Conservation (phyloP, 2,888 invertebrate genomes). For the Agrochola lota region DNA sequence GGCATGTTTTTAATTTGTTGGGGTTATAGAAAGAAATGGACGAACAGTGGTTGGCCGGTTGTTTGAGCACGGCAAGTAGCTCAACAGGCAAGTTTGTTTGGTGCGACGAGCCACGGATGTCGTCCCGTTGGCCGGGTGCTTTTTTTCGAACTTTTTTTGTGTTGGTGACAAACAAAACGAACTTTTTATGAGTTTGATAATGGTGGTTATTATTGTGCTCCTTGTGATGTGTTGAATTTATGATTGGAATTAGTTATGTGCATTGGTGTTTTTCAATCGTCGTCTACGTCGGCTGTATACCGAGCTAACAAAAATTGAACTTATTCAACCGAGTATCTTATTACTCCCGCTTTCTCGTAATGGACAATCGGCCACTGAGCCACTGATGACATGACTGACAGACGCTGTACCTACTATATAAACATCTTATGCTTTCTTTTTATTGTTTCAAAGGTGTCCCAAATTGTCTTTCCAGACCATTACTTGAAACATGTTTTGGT, state of each 20-base stretch:
- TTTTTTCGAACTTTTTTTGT: conserved; percentile 82
- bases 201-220: conserved; percentile 79
- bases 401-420: conserved; percentile 24
- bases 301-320: conserved; percentile 78
- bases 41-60: conserved; percentile 73
- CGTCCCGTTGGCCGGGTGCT: conserved; percentile 79
- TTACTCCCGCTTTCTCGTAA: conserved; percentile 76
- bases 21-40: conserved; percentile 80
- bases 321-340: conserved; percentile 74
- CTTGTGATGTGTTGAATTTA: conserved; percentile 70
- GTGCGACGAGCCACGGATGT: conserved; percentile 82
- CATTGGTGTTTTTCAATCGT: conserved; percentile 65
- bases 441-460: conserved; percentile 19
- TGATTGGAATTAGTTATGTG: conserved; percentile 76
- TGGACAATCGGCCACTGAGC: conserved; percentile 63
- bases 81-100: conserved; percentile 83
- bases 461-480: conserved; percentile 15
- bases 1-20: conserved; percentile 73
- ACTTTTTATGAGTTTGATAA: conserved; percentile 74
- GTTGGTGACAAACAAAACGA: conserved; percentile 77
- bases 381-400: conserved; percentile 49
- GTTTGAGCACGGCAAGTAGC: conserved; percentile 66
- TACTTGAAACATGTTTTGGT: conserved; percentile 36
- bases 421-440: conserved; percentile 22
- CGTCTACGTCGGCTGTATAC: conserved; percentile 66